These are phyloP conservation scores for Watsonalla cultraria DNA, from an alignment of 2,888 invertebrate species.

Conservation along the genomic window DNA sequence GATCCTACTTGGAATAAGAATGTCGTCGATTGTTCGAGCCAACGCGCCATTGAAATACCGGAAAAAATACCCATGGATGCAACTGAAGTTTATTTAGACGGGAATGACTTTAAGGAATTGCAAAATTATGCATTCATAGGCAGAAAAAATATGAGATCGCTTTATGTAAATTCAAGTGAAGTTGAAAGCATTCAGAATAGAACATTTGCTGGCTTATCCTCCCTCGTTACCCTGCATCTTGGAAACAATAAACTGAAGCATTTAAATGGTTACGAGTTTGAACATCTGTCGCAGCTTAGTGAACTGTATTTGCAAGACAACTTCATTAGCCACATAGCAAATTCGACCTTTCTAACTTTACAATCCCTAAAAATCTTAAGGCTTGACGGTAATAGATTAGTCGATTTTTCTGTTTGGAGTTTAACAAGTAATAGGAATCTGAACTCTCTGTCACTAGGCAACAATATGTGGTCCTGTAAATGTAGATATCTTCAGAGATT, in stretches of 20 bases:
- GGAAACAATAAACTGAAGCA: conserved; percentile 90
- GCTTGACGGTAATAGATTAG: conserved; percentile 90
- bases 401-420: conserved; percentile 88
- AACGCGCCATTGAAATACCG: conserved; percentile 87
- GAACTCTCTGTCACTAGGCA: conserved; percentile 86
- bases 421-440: conserved; percentile 81
- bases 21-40: conserved; percentile 93
- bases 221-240: conserved; percentile 88
- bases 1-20: conserved; percentile 96
- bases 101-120: conserved; percentile 90
- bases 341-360: conserved; percentile 87
- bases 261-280: conserved; percentile 91
- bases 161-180: conserved; percentile 91
- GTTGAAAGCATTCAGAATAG: conserved; percentile 92
- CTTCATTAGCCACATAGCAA: conserved; percentile 85
- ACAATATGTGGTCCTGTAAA: conserved; percentile 94
- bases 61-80: conserved; percentile 95
- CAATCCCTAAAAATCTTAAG: conserved; percentile 87
- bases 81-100: conserved; percentile 94
- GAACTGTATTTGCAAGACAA: conserved; percentile 94
- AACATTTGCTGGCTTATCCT: conserved; percentile 91
- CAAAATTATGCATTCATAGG: conserved; percentile 94
- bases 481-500: conserved; percentile 92
- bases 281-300: conserved; percentile 86
- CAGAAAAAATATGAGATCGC: conserved; percentile 90